Percentiles rank a stretch among this genome's conserved stretches.
Conservation (phyloP, 2,888 invertebrate species). For the Podotricha telesiphe region DNA sequence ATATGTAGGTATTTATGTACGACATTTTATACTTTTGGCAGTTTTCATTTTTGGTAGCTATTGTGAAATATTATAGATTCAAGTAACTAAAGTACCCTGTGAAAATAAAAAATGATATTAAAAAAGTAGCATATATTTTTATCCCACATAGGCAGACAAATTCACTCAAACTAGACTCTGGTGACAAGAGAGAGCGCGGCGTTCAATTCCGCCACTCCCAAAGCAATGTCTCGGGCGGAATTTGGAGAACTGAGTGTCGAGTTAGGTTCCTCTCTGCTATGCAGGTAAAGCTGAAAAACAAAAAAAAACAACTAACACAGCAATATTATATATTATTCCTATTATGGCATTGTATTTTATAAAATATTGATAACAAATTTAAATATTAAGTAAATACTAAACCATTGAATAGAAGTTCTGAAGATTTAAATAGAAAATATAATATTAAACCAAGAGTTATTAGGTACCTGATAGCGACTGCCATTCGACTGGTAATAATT, state of each 20-base stretch:
- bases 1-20: background rate
- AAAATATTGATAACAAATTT: background rate
- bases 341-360: background rate
- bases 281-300: too few species aligned
- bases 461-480: background rate
- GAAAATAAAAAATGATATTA: too few species aligned
- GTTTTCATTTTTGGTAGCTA: background rate
- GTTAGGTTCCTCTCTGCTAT: too few species aligned
- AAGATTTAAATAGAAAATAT: background rate
- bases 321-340: background rate
- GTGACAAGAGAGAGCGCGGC: too few species aligned
- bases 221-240: too few species aligned
- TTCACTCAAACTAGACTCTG: too few species aligned
- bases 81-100: too few species aligned
- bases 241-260: too few species aligned
- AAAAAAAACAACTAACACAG: background rate
- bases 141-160: too few species aligned
- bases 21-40: background rate
- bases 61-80: too few species aligned
- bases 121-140: too few species aligned
- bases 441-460: background rate
- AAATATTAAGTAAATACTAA: background rate
- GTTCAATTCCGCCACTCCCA: too few species aligned
- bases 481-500: slow-evolving; percentile 24
- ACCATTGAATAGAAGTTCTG: background rate